phyloP scores from a whole-genome alignment of 2,888 invertebrate genomes.

The Cephus pygmeus region DNA sequence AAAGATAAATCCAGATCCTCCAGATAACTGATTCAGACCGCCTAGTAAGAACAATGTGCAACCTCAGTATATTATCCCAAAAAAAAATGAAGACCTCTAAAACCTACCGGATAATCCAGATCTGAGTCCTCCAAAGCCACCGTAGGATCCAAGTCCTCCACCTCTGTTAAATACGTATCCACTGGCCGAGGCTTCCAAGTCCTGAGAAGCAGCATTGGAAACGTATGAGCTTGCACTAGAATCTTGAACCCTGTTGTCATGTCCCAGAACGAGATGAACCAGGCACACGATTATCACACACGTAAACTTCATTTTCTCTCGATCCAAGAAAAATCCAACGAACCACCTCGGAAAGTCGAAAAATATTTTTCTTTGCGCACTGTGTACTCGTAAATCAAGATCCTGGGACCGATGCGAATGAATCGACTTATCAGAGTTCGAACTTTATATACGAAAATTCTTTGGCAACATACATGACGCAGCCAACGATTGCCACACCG shows the following conservation, averaged over 20 bases:
- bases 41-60: background rate
- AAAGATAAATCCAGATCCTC: conserved; percentile 23
- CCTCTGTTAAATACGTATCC: conserved; percentile 37
- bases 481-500: conserved; percentile 1
- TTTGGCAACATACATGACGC: conserved; percentile 16
- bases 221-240: conserved; percentile 24
- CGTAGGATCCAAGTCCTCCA: conserved; percentile 16
- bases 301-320: conserved; percentile 9
- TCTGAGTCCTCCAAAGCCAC: conserved; percentile 13
- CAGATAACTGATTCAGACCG: background rate
- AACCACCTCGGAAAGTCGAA: background rate
- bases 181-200: conserved; percentile 35
- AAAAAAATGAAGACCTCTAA: background rate
- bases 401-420: background rate
- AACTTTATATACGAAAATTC: conserved; percentile 22
- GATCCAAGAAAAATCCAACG: background rate
- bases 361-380: background rate
- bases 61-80: background rate
- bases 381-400: background rate
- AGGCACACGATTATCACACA: conserved; percentile 12
- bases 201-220: conserved; percentile 27
- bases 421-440: background rate
- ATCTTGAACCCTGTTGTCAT: conserved; percentile 4
- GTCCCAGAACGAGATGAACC: conserved; percentile 7
- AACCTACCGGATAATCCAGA: background rate